Base-by-base conservation (phyloP, 2,797 vertebrate species). In the Aphelocoma californica region DNA sequence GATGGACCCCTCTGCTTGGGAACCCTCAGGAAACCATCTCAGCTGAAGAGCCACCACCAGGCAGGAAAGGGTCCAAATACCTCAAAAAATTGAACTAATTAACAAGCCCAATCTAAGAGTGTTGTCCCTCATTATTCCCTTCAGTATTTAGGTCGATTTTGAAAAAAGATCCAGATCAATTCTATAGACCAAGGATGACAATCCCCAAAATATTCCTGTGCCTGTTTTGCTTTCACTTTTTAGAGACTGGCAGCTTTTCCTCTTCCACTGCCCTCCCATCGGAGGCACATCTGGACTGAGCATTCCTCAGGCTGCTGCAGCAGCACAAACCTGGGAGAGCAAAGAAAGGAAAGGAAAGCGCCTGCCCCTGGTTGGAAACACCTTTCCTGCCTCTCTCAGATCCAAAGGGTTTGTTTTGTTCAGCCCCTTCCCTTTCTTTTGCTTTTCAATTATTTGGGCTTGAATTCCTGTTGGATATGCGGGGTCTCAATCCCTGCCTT, bases 401-500 rank as follows among this genome's bases (percentile, higher is more conserved):
- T 3, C n/a, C 26, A 51, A 51, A 67, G 45, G 24, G 8, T 24
- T 88, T 42, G 16, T 25, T 82, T 72, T 17, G 9, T 24, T 86
- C 31, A 25, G 21, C 14, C 1, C 0, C 50, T 94, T 60, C 45
- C 36, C 18, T 60, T 92, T 50, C 34, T 26, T 79, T 32, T 3
- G 1, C 11, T 60, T 60, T 54, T 82, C 25, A 51, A 12, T 73
- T 38, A 7, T 44, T 69, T 69, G 34, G 40, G 50, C 24, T 80
- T 67, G 38, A 51, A 51, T 74, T 42, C 40, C 13, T 14, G 2
- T 62, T 44, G 40, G 45, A 18, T 44, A 5, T 0, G 0, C 1
- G 6, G 14, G 31, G 5, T 36, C 18, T 86, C 71, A 34, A 44
- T 31, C 31, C 9, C 16, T 40, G 4, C 12, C 42, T 65, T 56